Evolutionary conservation across 1,140 invertebrate genomes (phyloP), one percentile per base, ranked within the genome.

Genomic region (Amphibalanus amphitrite): DNA sequence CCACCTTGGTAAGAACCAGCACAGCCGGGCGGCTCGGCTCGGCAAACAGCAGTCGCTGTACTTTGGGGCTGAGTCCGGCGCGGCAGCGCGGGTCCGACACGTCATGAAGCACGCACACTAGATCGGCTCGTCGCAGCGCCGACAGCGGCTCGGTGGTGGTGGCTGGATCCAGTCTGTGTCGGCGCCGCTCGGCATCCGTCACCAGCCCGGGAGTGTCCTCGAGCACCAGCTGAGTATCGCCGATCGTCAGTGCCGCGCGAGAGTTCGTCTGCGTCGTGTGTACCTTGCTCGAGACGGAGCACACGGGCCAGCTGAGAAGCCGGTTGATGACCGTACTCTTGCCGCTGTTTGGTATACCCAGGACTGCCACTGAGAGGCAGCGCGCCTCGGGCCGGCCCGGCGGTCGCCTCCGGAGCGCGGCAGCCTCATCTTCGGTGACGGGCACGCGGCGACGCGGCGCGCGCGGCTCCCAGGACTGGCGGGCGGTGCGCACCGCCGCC

Each of bases 281-380:
- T 26, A 92, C 88, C 82, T 94, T 95, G 29, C 83, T 86, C 0
- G 94, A 97, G 20, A 89, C 86, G 38, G 92, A 86, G 80, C 92
- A 93, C 71, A 95, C 84, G 90, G 93, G 75, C 82, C 90, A 86
- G 69, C 87, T 84, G 64, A 91, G 83, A 29, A 97, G 83, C 77
- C 86, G 83, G 83, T 98, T 98, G 40, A 95, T 89, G 3, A 98
- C 82, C 0, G 94, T 96, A 81, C 93, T 97, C 81, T 98, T 98
- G 67, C 95, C 95, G 72, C 87, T 87, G 84, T 97, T 97, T 28
- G 95, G 94, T 25, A 88, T 81, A 17, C 95, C 95, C 74, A 98
- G 84, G 33, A 98, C 87, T 10, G 93, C 90, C 33, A 97, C 87
- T 81, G 88, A 89, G 17, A 97, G 80, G 23, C 89, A 77, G 78